These are phyloP conservation scores for Drosophila tristis DNA, from an alignment of 1,140 invertebrate genomes.

Conservation along the genomic window DNA sequence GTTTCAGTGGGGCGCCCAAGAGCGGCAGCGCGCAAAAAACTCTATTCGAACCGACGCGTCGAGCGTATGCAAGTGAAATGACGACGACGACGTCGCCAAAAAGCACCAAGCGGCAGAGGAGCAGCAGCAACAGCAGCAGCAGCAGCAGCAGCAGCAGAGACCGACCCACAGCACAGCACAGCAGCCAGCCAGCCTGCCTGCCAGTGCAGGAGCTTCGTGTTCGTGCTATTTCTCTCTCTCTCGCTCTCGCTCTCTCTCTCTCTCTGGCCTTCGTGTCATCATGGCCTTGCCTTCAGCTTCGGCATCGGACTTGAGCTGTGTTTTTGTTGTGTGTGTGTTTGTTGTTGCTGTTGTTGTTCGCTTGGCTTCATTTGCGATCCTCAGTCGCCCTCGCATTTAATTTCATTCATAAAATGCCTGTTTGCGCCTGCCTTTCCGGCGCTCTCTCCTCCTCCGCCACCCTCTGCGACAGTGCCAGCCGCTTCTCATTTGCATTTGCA, in stretches of 20 bases:
- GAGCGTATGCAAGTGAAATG: conserved; percentile 76
- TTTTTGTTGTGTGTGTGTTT: conserved; percentile 1
- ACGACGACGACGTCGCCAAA: conserved; percentile 15
- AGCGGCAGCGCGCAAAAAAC: conserved; percentile 28
- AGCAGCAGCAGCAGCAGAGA: not conserved
- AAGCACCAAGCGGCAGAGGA: conserved; percentile 7
- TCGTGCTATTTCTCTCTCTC: conserved; percentile 4
- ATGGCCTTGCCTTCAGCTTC: conserved; percentile 9
- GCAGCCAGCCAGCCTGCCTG: conserved; percentile 1
- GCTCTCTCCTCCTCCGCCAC: not conserved
- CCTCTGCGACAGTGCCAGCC: conserved; percentile 3
- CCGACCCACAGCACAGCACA: not conserved
- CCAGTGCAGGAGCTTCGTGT: conserved; percentile 25
- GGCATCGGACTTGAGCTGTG: conserved; percentile 6
- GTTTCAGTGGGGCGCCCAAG: too few relatives aligned
- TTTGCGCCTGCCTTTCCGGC: conserved; percentile 14
- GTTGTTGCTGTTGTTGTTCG: conserved; percentile 12
- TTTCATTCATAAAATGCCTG: conserved; percentile 73
- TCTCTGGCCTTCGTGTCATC: conserved; percentile 1
- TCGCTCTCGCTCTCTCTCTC: not conserved
- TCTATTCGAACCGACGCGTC: conserved; percentile 72
- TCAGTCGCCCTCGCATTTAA: conserved; percentile 55
- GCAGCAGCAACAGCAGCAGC: conserved; percentile 5
- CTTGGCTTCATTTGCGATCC: conserved; percentile 9
- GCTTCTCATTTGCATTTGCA: conserved; percentile 38